A percentile compares a stretch with the other conserved stretches of the same genome.
Conservation (phyloP, 2,113 vertebrate species). For the Pogonocichla stellata region DNA sequence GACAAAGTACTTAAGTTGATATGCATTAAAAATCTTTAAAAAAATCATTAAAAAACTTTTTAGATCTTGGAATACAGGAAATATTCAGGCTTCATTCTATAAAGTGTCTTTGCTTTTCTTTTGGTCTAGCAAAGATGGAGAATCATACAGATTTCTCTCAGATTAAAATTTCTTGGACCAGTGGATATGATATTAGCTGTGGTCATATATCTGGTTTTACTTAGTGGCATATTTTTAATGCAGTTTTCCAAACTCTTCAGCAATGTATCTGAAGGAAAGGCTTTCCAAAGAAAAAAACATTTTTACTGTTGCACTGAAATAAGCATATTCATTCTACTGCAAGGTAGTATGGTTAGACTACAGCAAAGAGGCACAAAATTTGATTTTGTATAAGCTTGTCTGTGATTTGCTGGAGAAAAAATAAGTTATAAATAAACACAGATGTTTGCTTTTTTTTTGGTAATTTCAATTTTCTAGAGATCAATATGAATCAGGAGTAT, state of each 20-base stretch:
- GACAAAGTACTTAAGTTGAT: not conserved
- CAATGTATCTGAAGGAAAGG: not conserved
- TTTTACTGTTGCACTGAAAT: not conserved
- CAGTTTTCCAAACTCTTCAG: not conserved
- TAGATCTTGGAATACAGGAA: not conserved
- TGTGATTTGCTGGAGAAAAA: not conserved
- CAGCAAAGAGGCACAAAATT: not conserved
- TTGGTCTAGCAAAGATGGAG: not conserved
- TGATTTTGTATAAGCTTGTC: not conserved
- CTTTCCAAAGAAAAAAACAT: not conserved
- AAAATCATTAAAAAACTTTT: too few species aligned
- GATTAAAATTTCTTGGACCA: not conserved
- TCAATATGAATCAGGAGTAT: not conserved
- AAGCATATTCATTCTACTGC: not conserved
- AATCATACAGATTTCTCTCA: not conserved
- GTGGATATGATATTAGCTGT: not conserved
- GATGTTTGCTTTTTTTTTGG: not conserved
- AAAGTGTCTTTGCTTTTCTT: not conserved
- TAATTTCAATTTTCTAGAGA: not conserved
- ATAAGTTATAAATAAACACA: not conserved
- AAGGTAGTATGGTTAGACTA: not conserved
- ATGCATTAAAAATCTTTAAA: not conserved
- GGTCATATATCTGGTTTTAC: not conserved
- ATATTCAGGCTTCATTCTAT: not conserved
- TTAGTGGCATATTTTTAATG: not conserved